A percentile compares a stretch with the other conserved stretches of the same genome.
These are phyloP conservation scores for Solenopsis invicta DNA, from an alignment of 1,140 invertebrate species.

Conservation along the genomic window DNA sequence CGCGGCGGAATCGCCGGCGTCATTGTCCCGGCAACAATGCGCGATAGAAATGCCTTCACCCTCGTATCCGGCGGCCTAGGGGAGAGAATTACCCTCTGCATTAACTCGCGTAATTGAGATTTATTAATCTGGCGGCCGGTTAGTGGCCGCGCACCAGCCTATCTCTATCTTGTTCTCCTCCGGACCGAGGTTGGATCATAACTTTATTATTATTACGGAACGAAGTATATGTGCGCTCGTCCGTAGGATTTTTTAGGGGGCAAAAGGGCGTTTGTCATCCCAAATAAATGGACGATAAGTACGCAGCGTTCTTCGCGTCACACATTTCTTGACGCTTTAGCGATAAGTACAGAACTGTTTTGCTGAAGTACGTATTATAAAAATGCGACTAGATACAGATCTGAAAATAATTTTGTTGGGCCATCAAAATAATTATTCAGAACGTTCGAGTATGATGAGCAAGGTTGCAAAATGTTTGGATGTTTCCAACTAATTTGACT, in stretches of 20 bases:
- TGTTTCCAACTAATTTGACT: too few relatives aligned
- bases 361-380: too few relatives aligned
- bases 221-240: background rate
- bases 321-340: too few relatives aligned
- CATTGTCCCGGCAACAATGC: conserved; percentile 79
- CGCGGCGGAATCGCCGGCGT: conserved; percentile 62
- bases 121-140: conserved; percentile 83
- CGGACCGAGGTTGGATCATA: conserved; percentile 46
- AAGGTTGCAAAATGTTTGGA: too few relatives aligned
- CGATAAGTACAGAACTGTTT: background rate
- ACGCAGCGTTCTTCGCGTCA: background rate
- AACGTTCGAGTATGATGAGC: too few relatives aligned
- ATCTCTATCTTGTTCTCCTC: conserved; percentile 60
- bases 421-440: too few relatives aligned
- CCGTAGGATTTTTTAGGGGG: conserved; percentile 11
- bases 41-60: conserved; percentile 77
- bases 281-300: conserved; percentile 10
- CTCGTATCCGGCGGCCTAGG: conserved; percentile 77
- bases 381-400: too few relatives aligned
- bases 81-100: conserved; percentile 80
- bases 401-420: too few relatives aligned
- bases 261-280: background rate
- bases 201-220: conserved; percentile 69
- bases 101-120: conserved; percentile 86
- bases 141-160: conserved; percentile 73